phyloP scores from a whole-genome alignment of 2,113 vertebrate species.

The Saguinus midas region DNA sequence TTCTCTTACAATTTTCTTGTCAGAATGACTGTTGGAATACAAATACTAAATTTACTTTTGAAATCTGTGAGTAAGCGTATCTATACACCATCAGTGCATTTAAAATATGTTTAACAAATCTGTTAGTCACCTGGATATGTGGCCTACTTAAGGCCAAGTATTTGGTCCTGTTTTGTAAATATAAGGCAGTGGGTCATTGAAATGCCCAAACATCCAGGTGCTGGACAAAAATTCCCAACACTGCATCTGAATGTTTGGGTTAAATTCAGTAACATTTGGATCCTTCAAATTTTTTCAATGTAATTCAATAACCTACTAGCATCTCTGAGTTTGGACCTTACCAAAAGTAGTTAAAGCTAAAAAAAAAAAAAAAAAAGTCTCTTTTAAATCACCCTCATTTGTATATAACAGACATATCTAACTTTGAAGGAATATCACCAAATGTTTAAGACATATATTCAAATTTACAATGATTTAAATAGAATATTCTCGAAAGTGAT shows the following conservation, averaged over 20 bases:
- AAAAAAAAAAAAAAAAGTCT: neutral
- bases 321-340: conserved; percentile 18
- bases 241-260: neutral
- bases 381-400: neutral
- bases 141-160: neutral
- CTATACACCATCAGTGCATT: neutral
- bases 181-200: neutral
- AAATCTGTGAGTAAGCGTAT: neutral
- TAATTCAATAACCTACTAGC: neutral
- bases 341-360: neutral
- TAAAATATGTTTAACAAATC: neutral
- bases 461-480: neutral
- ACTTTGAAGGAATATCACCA: neutral
- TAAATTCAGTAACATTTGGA: neutral
- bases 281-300: neutral
- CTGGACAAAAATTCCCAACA: neutral
- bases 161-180: neutral
- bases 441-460: neutral
- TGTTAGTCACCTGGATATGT: neutral
- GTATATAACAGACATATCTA: neutral
- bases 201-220: neutral
- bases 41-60: neutral
- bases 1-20: conserved; percentile 31
- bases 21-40: neutral
- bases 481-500: neutral